Conservation (phyloP, 2,888 invertebrate genomes). For the Lottia scabra region DNA sequence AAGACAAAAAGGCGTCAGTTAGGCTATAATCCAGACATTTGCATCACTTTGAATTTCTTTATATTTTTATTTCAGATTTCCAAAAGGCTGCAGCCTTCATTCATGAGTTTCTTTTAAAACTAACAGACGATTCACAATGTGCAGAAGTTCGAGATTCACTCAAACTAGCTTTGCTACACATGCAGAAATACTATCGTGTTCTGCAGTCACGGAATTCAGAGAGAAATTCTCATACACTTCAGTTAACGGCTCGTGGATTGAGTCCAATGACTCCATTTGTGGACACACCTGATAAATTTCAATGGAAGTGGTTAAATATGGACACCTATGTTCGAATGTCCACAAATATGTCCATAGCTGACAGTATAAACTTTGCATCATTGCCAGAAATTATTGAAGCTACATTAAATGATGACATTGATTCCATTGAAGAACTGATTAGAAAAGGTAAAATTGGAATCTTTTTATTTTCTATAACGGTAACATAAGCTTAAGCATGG, state of each 20-base stretch:
- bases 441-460: slow-evolving; percentile 63
- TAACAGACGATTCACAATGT: slow-evolving; percentile 66
- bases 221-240: slow-evolving; percentile 51
- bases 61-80: slow-evolving; percentile 58
- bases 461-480: too few relatives aligned
- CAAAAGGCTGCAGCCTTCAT: slow-evolving; percentile 68
- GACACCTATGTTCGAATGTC: slow-evolving; percentile 52
- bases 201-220: slow-evolving; percentile 57
- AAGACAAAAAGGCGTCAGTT: too few relatives aligned
- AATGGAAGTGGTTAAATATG: slow-evolving; percentile 64
- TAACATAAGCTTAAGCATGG: too few relatives aligned
- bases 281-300: slow-evolving; percentile 66
- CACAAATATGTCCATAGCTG: slow-evolving; percentile 43
- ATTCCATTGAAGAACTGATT: slow-evolving; percentile 53
- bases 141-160: slow-evolving; percentile 67
- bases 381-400: slow-evolving; percentile 61
- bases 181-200: slow-evolving; percentile 66
- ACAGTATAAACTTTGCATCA: slow-evolving; percentile 48
- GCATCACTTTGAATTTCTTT: neutral
- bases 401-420: slow-evolving; percentile 57
- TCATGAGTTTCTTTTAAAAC: slow-evolving; percentile 66
- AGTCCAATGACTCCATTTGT: slow-evolving; percentile 69
- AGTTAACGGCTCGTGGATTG: slow-evolving; percentile 62
- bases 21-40: too few relatives aligned
- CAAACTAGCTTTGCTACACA: slow-evolving; percentile 65